Base-by-base conservation (phyloP, 1,140 invertebrate species). In the Trigoniulus corallinus region DNA sequence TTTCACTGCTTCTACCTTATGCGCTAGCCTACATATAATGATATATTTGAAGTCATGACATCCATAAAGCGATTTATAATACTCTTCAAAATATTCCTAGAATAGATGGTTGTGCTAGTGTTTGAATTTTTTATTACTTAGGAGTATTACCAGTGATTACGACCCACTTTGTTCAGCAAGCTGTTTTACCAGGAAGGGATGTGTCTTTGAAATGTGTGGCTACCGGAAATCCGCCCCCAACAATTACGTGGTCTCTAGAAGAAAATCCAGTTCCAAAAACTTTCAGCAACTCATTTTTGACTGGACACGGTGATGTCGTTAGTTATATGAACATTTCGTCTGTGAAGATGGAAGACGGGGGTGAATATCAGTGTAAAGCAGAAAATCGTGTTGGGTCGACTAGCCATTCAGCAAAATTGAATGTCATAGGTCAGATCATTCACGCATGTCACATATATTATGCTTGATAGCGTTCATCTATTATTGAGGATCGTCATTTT, bases 321-420 rank as follows among this genome's bases (percentile, higher is more conserved):
- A 91, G 88, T 60, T 88, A 91, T 71, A 83, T 95, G 54, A 95
- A 95, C 70, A 85, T 96, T 57, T 85, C 83, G 54, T 77, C 81
- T 51, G 79, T 89, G 27, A 79, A 81, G 54, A 82, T 87, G 44
- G 82, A 89, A 72, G 88, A 93, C 67, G 89, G 89, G 44, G 91
- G 91, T 13, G 81, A 91, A 62, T 95, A 92, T 65, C 77, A 80
- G 20, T 95, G 91, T 64, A 76, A 77, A 12, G 89, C 88, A 0
- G 78, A 75, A 51, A 95, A 93, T 67, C 76, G 77, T 46, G 82
- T 89, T 24, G 75, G 77, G 1, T 73, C 72, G 59, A 77, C 83
- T 1, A 71, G 75, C 41, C 88, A 94, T 62, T 80, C 79, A 22
- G 84, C 84, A 1, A 73, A 82, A 61, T 80, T 94, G 51, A 93